These are phyloP conservation scores for Bolborhynchus lineola DNA, from an alignment of 2,113 vertebrate genomes.

Conservation along the genomic window DNA sequence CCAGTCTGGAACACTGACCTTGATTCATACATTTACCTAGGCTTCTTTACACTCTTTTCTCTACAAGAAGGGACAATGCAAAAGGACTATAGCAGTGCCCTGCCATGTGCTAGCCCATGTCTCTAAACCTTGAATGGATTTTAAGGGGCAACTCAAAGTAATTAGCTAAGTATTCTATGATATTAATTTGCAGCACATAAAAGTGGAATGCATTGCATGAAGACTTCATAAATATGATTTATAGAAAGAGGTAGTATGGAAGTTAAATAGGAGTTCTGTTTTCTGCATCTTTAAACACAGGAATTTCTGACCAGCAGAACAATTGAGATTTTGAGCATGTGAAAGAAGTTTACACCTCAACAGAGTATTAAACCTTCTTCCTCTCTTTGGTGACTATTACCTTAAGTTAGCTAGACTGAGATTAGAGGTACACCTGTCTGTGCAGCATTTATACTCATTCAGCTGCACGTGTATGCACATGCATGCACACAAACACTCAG, in stretches of 20 bases:
- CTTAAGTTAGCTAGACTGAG: not conserved
- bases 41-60: not conserved
- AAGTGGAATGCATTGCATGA: not conserved
- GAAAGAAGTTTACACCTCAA: not conserved
- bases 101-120: fast-evolving
- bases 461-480: not conserved
- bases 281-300: not conserved
- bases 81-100: not conserved
- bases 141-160: not conserved
- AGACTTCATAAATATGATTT: not conserved
- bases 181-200: not conserved
- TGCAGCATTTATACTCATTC: not conserved
- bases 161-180: not conserved
- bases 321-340: not conserved
- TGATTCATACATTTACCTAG: not conserved
- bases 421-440: not conserved
- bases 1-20: not conserved
- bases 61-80: not conserved
- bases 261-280: not conserved
- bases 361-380: not conserved
- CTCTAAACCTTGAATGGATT: not conserved
- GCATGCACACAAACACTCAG: not conserved
- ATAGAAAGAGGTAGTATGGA: not conserved
- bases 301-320: not conserved
- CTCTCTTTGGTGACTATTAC: not conserved